Percentiles rank a stretch among this genome's conserved stretches.
These are phyloP conservation scores for Hydropotes inermis DNA, from an alignment of 2,113 vertebrate genomes.

Conservation along the genomic window DNA sequence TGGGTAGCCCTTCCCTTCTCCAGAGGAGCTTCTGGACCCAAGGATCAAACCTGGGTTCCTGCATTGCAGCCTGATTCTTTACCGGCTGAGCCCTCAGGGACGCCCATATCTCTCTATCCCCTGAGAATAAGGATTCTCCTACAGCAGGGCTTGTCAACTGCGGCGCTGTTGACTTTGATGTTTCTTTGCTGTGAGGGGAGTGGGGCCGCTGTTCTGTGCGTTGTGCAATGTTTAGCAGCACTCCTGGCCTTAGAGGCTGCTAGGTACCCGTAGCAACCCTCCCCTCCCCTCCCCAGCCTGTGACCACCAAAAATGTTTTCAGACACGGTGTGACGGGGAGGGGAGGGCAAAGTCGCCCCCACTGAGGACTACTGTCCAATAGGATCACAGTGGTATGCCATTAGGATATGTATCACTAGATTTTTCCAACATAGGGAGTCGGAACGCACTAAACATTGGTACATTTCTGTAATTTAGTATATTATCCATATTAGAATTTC, in stretches of 20 bases:
- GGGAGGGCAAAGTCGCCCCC: not conserved
- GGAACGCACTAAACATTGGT: not conserved
- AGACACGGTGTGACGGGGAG: not conserved
- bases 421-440: not conserved
- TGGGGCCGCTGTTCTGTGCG: not conserved
- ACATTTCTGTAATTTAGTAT: not conserved
- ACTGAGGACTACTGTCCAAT: fast-evolving
- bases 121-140: not conserved
- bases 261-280: not conserved
- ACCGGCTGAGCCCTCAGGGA: not conserved
- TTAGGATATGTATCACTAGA: not conserved
- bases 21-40: not conserved
- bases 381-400: not conserved
- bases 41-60: not conserved
- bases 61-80: not conserved
- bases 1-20: not conserved
- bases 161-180: fast-evolving
- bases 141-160: not conserved
- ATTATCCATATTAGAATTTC: not conserved
- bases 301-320: not conserved
- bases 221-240: not conserved
- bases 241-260: not conserved
- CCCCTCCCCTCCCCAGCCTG: not conserved
- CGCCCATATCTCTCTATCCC: not conserved
- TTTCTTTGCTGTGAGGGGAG: not conserved